A percentile compares a stretch with the other conserved stretches of the same genome.
phyloP scores from a whole-genome alignment of 2,113 vertebrate species.

The Himantopus leucocephalus region DNA sequence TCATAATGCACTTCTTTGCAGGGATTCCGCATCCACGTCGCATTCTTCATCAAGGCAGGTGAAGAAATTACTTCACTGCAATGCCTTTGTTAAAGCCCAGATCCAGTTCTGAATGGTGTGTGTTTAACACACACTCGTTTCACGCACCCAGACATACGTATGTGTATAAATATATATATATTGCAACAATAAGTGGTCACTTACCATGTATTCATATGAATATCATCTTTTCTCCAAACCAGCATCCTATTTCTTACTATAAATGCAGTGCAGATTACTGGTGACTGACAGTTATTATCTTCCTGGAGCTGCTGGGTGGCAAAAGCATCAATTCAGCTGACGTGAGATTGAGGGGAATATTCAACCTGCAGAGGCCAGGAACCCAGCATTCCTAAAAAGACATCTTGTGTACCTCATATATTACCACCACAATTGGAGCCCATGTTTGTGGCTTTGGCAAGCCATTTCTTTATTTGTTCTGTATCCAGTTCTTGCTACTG shows the following conservation, averaged over 20 bases:
- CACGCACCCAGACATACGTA: fast-evolving
- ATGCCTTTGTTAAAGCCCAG: neutral
- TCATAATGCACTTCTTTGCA: constrained; percentile 44
- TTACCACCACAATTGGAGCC: neutral
- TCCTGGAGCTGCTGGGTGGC: neutral
- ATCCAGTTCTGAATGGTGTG: neutral
- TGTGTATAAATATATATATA: neutral
- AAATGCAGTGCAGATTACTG: neutral
- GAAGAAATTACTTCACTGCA: neutral
- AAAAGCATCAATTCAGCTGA: constrained; percentile 9
- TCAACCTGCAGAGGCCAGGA: neutral
- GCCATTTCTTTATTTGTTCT: neutral
- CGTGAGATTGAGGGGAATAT: neutral
- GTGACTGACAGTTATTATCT: constrained; percentile 20
- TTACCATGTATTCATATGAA: neutral
- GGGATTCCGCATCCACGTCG: neutral
- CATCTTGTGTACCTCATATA: neutral
- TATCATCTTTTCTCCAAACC: neutral
- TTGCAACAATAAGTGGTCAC: neutral
- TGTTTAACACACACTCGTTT: neutral
- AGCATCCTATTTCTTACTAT: neutral
- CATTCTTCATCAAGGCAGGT: constrained; percentile 44
- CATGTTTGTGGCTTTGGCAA: neutral
- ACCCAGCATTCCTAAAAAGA: neutral
- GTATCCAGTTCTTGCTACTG: neutral